Evolutionary conservation across 2,888 invertebrate genomes (phyloP).

Genomic region (Hyppa rectilinea): DNA sequence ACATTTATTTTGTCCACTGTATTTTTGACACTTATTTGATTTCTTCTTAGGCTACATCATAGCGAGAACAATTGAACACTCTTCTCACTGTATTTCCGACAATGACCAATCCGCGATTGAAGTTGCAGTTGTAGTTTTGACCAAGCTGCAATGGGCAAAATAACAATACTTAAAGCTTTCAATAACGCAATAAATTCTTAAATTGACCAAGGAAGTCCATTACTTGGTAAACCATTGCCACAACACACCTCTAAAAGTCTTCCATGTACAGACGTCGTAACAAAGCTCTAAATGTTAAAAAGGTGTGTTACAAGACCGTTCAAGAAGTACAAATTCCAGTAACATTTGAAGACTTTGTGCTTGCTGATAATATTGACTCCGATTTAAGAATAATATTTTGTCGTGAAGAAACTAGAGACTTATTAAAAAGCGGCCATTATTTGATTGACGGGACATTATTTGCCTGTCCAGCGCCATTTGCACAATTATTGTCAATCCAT

Average conservation of each 20-base stretch:
- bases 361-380: constrained; percentile 16
- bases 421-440: background rate
- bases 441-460: constrained; percentile 3
- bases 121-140: constrained; percentile 9
- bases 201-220: background rate
- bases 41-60: constrained; percentile 23
- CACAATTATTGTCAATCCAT: constrained; percentile 24
- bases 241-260: constrained; percentile 5
- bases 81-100: constrained; percentile 4
- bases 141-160: constrained; percentile 13
- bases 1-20: constrained; percentile 5
- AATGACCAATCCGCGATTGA: constrained; percentile 11
- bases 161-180: constrained; percentile 10
- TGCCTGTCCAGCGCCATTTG: constrained; percentile 18
- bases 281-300: constrained; percentile 10
- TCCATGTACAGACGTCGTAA: constrained; percentile 6
- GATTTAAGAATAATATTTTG: constrained; percentile 6
- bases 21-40: constrained; percentile 25
- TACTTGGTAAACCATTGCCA: constrained; percentile 3
- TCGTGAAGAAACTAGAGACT: constrained; percentile 3
- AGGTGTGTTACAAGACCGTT: constrained; percentile 18
- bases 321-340: constrained; percentile 22
- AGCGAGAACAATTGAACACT: constrained; percentile 18
- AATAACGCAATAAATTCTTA: constrained; percentile 10
- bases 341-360: constrained; percentile 16